Evolutionary conservation across 2,888 invertebrate genomes (phyloP).

Genomic region (Abrostola tripartita): DNA sequence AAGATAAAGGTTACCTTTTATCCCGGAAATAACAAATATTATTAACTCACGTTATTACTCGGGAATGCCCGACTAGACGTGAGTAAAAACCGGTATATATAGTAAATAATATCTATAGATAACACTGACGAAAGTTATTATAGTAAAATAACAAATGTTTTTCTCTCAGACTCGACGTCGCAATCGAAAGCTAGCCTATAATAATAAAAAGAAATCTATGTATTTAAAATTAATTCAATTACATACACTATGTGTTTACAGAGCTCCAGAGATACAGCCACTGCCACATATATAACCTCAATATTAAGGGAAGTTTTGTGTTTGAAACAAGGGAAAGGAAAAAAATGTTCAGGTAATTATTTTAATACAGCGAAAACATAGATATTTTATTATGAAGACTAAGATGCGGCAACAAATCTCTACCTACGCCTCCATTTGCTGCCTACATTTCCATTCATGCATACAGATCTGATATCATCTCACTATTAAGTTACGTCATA

Average conservation of each 20-base stretch:
- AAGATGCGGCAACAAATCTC: background rate
- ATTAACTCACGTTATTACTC: no score
- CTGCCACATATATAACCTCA: constrained; percentile 86
- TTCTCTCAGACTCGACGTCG: no score
- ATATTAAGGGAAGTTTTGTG: constrained; percentile 89
- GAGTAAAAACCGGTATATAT: background rate
- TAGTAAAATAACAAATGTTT: no score
- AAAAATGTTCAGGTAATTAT: constrained; percentile 80
- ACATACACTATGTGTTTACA: constrained; percentile 65
- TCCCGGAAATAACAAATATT: no score
- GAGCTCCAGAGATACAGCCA: constrained; percentile 87
- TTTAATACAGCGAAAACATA: constrained; percentile 7
- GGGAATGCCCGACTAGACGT: background rate
- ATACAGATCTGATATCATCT: constrained; percentile 12
- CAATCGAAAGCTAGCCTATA: no score
- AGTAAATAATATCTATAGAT: no score
- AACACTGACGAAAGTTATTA: no score
- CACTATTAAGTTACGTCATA: constrained; percentile 7
- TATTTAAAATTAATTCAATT: no score
- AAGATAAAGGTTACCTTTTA: no score
- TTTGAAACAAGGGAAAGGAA: constrained; percentile 87
- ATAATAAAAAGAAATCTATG: no score
- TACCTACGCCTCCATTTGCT: background rate
- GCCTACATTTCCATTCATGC: constrained; percentile 4
- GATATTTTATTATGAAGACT: background rate